phyloP scores from a whole-genome alignment of 2,797 vertebrate species.

The Rallus crepitans region DNA sequence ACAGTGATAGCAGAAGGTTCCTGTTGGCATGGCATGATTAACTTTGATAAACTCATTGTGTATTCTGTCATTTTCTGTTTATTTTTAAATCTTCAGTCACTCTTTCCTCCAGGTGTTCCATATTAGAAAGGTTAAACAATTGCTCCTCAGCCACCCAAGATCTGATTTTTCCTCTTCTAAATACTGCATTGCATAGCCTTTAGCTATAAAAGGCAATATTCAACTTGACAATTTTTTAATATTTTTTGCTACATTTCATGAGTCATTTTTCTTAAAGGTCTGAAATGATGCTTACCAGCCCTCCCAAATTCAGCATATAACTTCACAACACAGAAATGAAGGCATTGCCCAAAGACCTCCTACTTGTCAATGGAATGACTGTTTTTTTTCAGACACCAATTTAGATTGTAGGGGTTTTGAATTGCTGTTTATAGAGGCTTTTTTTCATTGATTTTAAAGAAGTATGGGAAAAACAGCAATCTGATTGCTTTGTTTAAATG shows the following conservation, averaged over 20 bases:
- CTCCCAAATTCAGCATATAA: neutral
- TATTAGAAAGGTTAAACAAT: conserved; percentile 10
- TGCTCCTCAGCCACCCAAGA: neutral
- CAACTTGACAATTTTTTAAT: neutral
- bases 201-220: neutral
- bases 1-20: neutral
- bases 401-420: neutral
- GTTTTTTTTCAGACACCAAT: neutral
- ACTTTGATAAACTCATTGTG: neutral
- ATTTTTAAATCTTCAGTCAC: conserved; percentile 21
- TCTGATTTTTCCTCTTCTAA: conserved; percentile 22
- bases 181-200: neutral
- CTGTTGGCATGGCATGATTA: neutral
- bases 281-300: neutral
- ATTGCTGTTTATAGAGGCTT: neutral
- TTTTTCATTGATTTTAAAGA: neutral
- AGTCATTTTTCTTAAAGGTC: neutral
- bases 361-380: neutral
- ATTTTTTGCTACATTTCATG: neutral
- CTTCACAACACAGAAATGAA: fast-evolving
- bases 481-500: neutral
- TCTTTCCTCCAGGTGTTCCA: conserved; percentile 37
- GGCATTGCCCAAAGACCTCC: neutral
- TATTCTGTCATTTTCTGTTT: conserved; percentile 31
- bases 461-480: fast-evolving